phyloP scores from a whole-genome alignment of 37 sponge, comb jelly and placozoan species.

The Ephydatia muelleri region DNA sequence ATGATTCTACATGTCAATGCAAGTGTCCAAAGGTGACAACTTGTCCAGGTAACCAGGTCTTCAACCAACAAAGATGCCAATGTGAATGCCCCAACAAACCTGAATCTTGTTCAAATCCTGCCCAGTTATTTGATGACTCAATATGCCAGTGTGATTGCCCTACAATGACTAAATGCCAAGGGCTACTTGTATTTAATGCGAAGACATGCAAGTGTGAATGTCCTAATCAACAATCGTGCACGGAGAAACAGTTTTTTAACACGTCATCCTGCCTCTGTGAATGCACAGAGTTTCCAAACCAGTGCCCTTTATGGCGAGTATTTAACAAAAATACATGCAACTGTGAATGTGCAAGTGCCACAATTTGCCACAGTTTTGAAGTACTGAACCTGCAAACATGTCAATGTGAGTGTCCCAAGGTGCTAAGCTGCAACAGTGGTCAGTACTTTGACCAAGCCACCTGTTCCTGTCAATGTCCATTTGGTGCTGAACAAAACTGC shows the following conservation, averaged over 20 bases:
- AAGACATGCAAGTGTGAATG: constrained; percentile 32
- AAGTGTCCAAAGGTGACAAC: background rate
- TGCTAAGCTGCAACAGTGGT: background rate
- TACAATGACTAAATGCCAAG: no score
- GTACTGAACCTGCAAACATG: constrained; percentile 25
- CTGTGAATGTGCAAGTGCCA: constrained; percentile 15
- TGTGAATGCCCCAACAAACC: constrained; percentile 23
- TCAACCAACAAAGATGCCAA: constrained; percentile 18
- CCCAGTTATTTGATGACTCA: background rate
- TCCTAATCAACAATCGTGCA: constrained; percentile 20
- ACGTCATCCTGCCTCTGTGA: constrained; percentile 28
- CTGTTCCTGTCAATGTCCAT: constrained; percentile 36
- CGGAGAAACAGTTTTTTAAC: constrained; percentile 19
- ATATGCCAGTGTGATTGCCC: constrained; percentile 6
- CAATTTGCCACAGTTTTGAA: background rate
- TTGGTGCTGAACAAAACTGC: background rate
- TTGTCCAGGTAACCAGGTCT: constrained; percentile 9
- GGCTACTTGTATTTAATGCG: background rate
- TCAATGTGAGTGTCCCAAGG: constrained; percentile 16
- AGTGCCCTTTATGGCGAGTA: background rate
- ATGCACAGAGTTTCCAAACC: constrained; percentile 4
- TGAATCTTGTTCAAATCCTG: background rate
- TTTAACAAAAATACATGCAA: constrained; percentile 17
- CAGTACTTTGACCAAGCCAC: constrained; percentile 28
- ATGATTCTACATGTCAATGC: background rate